Evolutionary conservation across 2,797 vertebrate genomes (phyloP), one percentile per base, ranked within the genome.

Genomic region (Brotula barbata): DNA sequence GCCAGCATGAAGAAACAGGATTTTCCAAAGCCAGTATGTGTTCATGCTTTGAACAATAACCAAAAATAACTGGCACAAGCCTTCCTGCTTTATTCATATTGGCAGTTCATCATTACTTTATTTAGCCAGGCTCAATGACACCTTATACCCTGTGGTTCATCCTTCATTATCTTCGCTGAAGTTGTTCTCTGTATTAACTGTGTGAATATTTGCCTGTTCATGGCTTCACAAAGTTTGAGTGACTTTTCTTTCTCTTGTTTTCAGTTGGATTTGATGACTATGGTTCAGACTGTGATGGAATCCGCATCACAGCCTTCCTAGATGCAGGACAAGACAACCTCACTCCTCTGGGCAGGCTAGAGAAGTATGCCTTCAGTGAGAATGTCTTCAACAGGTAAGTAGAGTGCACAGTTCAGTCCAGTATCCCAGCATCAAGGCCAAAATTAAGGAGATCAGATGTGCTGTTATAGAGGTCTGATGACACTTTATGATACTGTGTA

Each of bases 221-320:
- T 16, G 17, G 15, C 31, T 22, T 12, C 34, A 5, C 23, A 57
- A 2, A 33, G 7, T 11, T 41, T 48, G 6, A 13, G 1, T 58
- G 33, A 25, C 6, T 43, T 36, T 56, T 13, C 2, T 13, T 12
- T 49, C 53, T 77, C 64, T 56, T 20, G 73, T 21, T 64, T 56
- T n/a, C 84, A 96, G 94, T 93, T 92, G 96, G 94, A 52, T 95
- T 96, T 81, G 95, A 96, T 89, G 95, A 96, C 83, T 96, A 92
- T 73, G 91, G 93, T 61, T 91, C 94, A 60, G 94, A 94, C 58
- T 94, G 94, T 41, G 93, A 94, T 46, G 91, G 92, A 71, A 92
- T 94, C 88, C 93, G 93, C 74, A 93, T 95, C 81, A 94, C 92
- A 9, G 92, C 95, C 0, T 96, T 96, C 68, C 81, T 96, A 56